A percentile compares a stretch with the other conserved stretches of the same genome.
Conservation (phyloP, 2,888 invertebrate genomes). For the Teleiodes luculella region DNA sequence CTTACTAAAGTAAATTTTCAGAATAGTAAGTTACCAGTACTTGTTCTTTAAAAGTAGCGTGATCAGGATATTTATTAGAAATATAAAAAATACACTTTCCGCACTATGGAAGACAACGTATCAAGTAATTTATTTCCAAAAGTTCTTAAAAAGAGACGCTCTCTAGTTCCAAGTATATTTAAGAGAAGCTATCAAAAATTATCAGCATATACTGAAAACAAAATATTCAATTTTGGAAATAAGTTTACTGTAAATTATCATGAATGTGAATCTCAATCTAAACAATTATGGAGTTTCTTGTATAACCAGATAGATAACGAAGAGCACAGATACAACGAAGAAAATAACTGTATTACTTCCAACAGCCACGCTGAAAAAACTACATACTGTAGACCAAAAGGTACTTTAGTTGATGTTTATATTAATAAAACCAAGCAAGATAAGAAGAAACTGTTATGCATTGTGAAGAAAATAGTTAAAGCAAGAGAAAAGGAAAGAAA, state of each 20-base stretch:
- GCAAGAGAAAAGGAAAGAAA: constrained; percentile 48
- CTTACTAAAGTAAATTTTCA: no score
- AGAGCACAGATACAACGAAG: no score
- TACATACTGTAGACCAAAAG: constrained; percentile 45
- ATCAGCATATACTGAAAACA: neutral
- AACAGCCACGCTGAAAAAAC: constrained; percentile 39
- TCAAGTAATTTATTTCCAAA: neutral
- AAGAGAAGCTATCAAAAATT: neutral
- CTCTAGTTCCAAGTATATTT: neutral
- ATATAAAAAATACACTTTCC: no score
- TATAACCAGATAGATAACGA: neutral
- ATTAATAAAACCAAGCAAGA: constrained; percentile 43
- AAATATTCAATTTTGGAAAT: neutral
- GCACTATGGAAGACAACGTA: neutral
- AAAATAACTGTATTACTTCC: no score
- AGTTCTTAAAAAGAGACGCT: neutral
- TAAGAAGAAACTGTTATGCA: constrained; percentile 42
- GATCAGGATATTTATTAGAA: no score
- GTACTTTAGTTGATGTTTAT: constrained; percentile 39
- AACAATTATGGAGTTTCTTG: neutral
- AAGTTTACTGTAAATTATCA: neutral
- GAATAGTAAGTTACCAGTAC: no score
- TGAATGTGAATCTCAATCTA: neutral
- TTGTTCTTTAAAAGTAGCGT: no score
- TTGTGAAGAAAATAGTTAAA: constrained; percentile 42